phyloP scores from a whole-genome alignment of 2,797 vertebrate genomes.

The Lepus townsendii region DNA sequence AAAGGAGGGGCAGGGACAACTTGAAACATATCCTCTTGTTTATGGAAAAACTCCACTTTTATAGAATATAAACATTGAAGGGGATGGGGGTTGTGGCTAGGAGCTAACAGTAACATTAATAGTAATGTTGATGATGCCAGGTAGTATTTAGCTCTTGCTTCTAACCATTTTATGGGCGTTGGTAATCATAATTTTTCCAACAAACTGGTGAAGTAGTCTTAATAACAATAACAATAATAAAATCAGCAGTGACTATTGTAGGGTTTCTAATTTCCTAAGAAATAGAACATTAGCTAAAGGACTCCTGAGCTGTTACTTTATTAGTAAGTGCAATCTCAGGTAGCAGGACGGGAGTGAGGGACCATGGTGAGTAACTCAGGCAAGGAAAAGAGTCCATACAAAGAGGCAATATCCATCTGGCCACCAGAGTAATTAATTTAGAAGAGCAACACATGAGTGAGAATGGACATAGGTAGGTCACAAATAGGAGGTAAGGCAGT shows the following conservation, averaged over 20 bases:
- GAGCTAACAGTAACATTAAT: neutral
- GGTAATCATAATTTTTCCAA: constrained; percentile 51
- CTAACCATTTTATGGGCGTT: constrained; percentile 42
- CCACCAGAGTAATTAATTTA: neutral
- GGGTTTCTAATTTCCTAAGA: constrained; percentile 22
- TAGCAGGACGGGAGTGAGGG: neutral
- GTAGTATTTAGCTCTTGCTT: neutral
- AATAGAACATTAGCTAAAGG: constrained; percentile 3
- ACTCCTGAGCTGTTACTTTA: neutral
- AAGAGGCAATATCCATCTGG: neutral
- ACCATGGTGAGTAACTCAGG: neutral
- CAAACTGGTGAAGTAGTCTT: neutral
- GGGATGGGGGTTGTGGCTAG: neutral
- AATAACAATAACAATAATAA: constrained; percentile 14
- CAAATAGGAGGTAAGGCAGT: neutral
- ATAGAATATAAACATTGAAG: neutral
- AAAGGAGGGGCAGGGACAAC: neutral
- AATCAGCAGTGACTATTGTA: constrained; percentile 5
- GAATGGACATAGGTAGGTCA: neutral
- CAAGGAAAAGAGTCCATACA: neutral
- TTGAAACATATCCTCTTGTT: neutral
- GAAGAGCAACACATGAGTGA: neutral
- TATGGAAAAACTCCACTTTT: constrained; percentile 24
- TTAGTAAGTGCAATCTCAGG: neutral
- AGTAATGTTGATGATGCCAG: neutral